Evolutionary conservation across 2,113 vertebrate genomes (phyloP), one percentile per base, ranked within the genome.

Genomic region (Pionites leucogaster): DNA sequence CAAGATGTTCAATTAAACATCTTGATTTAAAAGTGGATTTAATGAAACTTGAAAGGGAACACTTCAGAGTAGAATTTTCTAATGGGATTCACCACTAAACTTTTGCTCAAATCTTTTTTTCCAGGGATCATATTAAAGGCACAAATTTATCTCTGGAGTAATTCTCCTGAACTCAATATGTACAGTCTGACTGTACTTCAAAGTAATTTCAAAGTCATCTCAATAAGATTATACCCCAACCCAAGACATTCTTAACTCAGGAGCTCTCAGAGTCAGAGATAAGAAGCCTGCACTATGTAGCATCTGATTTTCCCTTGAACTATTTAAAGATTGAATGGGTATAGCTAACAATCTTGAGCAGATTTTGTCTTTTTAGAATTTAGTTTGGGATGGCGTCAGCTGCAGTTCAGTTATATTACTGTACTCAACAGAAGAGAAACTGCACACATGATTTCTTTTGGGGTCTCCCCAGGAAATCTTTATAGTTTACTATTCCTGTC

Each of bases 201-300:
- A 95, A 95, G 94, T 79, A 82, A 71, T 96, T 92, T 71, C 79
- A 75, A 57, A 93, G 94, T 71, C 81, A 86, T 82, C 65, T 94
- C 88, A 86, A 7, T 90, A 92, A 90, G 80, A 94, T 94, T 94
- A 95, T 88, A 86, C 22, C 33, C 75, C n/a, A 93, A 47, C 52
- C 55, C 27, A 60, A 93, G 90, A 88, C 41, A 86, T 86, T 86
- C 64, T 74, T 62, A 91, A 62, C 69, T 71, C 74, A 93, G 88
- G 74, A 89, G 80, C 62, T 88, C 50, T 92, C 31, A 22, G 29
- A 93, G 60, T 83, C 42, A 88, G 47, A 92, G 93, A 93, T 95
- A 95, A 95, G 86, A 94, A 95, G 67, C 15, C 72, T 27, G 35
- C 33, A 39, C 62, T 84, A 67, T 16, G 63, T 2, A 77, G 25